Percentiles rank a stretch among this genome's conserved stretches.
phyloP scores from a whole-genome alignment of 2,888 invertebrate genomes.

The Sphaeridia pumilis region DNA sequence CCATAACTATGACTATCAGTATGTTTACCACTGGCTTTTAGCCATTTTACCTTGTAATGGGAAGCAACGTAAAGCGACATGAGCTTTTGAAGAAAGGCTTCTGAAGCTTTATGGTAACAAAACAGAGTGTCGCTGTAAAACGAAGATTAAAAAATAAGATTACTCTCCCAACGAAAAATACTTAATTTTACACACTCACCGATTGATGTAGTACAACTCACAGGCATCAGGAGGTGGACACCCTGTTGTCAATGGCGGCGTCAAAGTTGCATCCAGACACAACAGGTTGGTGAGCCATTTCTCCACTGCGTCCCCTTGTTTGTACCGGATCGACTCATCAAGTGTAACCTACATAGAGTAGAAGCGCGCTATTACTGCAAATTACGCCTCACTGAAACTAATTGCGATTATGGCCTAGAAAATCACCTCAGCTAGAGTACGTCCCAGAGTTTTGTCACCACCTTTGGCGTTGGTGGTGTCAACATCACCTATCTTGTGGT shows the following conservation, averaged over 20 bases:
- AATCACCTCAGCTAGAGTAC: slow-evolving; percentile 50
- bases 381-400: neutral
- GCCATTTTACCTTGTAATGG: slow-evolving; percentile 69
- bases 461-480: slow-evolving; percentile 39
- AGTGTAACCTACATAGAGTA: slow-evolving; percentile 52
- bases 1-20: no score
- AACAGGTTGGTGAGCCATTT: slow-evolving; percentile 80
- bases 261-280: slow-evolving; percentile 73
- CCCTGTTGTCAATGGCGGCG: slow-evolving; percentile 56
- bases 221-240: slow-evolving; percentile 83
- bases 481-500: slow-evolving; percentile 37
- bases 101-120: slow-evolving; percentile 88
- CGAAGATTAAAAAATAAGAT: no score
- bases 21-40: no score
- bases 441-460: slow-evolving; percentile 43
- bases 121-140: slow-evolving; percentile 95
- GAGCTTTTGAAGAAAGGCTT: slow-evolving; percentile 78
- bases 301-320: slow-evolving; percentile 73
- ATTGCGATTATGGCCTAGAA: slow-evolving; percentile 31
- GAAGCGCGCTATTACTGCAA: neutral
- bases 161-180: no score
- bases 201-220: slow-evolving; percentile 72
- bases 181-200: no score
- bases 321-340: slow-evolving; percentile 91
- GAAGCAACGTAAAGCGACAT: slow-evolving; percentile 92